These are phyloP conservation scores for Melitaea athalia DNA, from an alignment of 2,888 invertebrate genomes.

Conservation along the genomic window DNA sequence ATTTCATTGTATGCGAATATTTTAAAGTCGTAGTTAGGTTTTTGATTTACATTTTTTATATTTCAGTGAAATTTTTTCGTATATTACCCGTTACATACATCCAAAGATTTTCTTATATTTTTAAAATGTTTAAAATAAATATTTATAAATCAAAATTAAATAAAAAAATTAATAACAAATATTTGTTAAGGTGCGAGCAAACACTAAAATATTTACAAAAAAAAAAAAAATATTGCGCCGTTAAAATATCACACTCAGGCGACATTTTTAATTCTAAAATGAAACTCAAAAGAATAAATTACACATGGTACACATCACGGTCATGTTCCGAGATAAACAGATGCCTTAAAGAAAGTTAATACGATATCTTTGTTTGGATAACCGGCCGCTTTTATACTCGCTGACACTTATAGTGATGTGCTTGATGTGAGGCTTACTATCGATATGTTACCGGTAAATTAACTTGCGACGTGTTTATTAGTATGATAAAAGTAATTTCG, in stretches of 20 bases:
- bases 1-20: too few species aligned
- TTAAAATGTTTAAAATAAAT: too few species aligned
- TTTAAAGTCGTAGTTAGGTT: too few species aligned
- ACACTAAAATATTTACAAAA: not conserved
- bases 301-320: slow-evolving; percentile 30
- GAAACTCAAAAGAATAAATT: slow-evolving; percentile 28
- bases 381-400: slow-evolving; percentile 39
- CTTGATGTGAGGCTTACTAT: not conserved
- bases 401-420: slow-evolving; percentile 37
- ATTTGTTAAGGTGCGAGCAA: not conserved
- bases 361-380: slow-evolving; percentile 47
- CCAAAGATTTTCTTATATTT: too few species aligned
- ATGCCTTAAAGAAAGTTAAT: slow-evolving; percentile 48
- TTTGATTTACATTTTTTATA: too few species aligned
- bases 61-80: too few species aligned
- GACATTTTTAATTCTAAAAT: slow-evolving; percentile 16
- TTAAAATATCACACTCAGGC: not conserved
- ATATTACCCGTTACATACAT: too few species aligned
- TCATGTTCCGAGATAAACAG: slow-evolving; percentile 33
- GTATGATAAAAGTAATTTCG: too few species aligned
- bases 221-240: not conserved
- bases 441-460: slow-evolving; percentile 19
- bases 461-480: not conserved
- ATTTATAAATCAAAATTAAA: too few species aligned
- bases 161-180: not conserved